Conservation (phyloP, 2,888 invertebrate species). For the Heteromyza rotundicornis region DNA sequence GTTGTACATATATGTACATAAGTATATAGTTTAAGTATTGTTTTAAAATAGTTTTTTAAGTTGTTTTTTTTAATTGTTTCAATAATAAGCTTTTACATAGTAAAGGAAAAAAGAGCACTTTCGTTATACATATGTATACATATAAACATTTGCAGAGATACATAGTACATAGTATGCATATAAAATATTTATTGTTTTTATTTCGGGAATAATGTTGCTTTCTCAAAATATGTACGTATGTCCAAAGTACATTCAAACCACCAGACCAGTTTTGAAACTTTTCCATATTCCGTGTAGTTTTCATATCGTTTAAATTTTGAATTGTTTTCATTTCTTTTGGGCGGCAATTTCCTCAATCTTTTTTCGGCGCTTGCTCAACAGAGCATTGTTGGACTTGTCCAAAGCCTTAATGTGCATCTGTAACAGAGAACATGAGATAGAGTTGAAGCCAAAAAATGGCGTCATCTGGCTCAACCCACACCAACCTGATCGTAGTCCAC, state of each 20-base stretch:
- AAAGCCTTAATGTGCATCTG: constrained; percentile 91
- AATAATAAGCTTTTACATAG: constrained; percentile 35
- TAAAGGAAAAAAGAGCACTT: constrained; percentile 35
- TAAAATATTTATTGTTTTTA: background rate
- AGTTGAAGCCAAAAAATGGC: background rate
- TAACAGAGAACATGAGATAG: background rate
- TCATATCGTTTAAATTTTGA: no score
- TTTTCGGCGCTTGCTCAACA: constrained; percentile 84
- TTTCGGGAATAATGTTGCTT: no score
- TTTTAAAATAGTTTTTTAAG: background rate
- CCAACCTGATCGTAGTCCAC: constrained; percentile 92
- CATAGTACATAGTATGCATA: constrained; percentile 1
- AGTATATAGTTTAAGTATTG: background rate
- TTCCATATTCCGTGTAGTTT: background rate
- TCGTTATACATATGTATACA: constrained; percentile 18
- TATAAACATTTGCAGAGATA: constrained; percentile 16
- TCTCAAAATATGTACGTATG: no score
- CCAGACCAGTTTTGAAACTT: no score
- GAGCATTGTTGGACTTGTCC: constrained; percentile 90
- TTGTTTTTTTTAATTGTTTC: no score
- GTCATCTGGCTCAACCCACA: background rate
- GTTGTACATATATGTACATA: constrained; percentile 9
- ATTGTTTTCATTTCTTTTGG: constrained; percentile 33
- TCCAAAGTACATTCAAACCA: no score
- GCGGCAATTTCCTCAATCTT: constrained; percentile 51